Evolutionary conservation across 2,888 invertebrate species (phyloP).

Genomic region (Drosophila koepferae): DNA sequence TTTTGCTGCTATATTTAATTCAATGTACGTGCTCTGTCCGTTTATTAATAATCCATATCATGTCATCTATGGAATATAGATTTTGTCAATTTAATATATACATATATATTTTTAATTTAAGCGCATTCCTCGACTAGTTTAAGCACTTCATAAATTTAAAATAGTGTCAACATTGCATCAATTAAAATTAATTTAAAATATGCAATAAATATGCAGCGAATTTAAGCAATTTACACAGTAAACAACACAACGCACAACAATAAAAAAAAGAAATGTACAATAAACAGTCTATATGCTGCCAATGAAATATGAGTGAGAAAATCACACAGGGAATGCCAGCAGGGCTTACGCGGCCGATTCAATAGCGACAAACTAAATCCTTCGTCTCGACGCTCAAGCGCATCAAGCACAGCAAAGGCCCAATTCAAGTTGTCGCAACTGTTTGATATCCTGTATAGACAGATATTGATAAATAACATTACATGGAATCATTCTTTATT

Average conservation of each 20-base stretch:
- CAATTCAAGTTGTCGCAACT: neutral
- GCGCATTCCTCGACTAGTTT: neutral
- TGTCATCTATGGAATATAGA: neutral
- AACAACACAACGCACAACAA: neutral
- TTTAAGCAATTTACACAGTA: slow-evolving; percentile 27
- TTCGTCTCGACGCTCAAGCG: slow-evolving; percentile 41
- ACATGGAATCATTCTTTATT: neutral
- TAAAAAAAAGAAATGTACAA: neutral
- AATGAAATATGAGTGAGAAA: slow-evolving; percentile 39
- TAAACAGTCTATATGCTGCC: slow-evolving; percentile 15
- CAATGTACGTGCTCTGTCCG: neutral
- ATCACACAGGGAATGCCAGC: slow-evolving; percentile 40
- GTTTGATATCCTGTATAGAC: neutral
- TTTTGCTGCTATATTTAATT: neutral
- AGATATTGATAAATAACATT: neutral
- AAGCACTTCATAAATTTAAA: neutral
- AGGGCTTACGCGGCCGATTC: slow-evolving; percentile 17
- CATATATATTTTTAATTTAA: neutral
- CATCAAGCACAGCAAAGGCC: slow-evolving; percentile 33
- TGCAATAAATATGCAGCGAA: slow-evolving; percentile 5
- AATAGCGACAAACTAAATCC: slow-evolving; percentile 46
- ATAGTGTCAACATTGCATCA: slow-evolving; percentile 3
- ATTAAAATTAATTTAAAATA: slow-evolving; percentile 17
- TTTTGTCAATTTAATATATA: neutral
- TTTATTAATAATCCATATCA: neutral